Conservation (phyloP, 2,113 vertebrate species). For the Engraulis encrasicolus region DNA sequence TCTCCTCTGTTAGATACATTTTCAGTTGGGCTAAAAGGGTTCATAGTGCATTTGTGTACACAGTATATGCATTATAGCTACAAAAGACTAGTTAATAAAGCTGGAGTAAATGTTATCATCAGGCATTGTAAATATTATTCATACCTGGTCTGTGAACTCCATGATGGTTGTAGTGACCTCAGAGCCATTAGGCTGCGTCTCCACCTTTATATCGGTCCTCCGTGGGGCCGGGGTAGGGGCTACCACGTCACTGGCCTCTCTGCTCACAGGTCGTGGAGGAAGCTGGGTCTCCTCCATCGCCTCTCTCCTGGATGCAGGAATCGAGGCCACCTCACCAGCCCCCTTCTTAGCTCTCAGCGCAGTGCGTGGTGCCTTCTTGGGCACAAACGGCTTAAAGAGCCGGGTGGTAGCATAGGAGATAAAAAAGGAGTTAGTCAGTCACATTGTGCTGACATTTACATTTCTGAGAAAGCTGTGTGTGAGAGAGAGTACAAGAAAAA, state of each 20-base stretch:
- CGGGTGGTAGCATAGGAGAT: not conserved
- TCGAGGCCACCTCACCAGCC: conserved; percentile 37
- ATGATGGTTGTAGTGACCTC: conserved; percentile 78
- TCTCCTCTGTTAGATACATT: too few species aligned
- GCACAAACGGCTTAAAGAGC: conserved; percentile 70
- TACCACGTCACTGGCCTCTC: conserved; percentile 54
- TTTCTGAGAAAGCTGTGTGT: conserved; percentile 41
- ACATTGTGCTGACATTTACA: not conserved
- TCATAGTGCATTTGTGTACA: too few species aligned
- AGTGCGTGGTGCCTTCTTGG: conserved; percentile 78
- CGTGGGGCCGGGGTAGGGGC: conserved; percentile 51
- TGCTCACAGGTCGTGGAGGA: conserved; percentile 37
- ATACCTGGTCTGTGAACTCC: conserved; percentile 77
- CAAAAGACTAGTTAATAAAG: not conserved
- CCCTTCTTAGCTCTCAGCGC: conserved; percentile 72
- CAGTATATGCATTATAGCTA: too few species aligned
- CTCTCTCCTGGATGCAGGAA: conserved; percentile 66
- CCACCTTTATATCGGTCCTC: conserved; percentile 72
- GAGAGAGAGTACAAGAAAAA: conserved; percentile 38
- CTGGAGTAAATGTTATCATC: not conserved
- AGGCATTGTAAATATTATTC: not conserved
- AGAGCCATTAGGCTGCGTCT: conserved; percentile 77
- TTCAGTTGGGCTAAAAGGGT: too few species aligned
- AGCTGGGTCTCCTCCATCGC: conserved; percentile 30
- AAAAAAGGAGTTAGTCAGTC: not conserved